Percentiles rank a stretch among this genome's conserved stretches.
Conservation (phyloP, 2,797 vertebrate genomes). For the Diplodus sargus region DNA sequence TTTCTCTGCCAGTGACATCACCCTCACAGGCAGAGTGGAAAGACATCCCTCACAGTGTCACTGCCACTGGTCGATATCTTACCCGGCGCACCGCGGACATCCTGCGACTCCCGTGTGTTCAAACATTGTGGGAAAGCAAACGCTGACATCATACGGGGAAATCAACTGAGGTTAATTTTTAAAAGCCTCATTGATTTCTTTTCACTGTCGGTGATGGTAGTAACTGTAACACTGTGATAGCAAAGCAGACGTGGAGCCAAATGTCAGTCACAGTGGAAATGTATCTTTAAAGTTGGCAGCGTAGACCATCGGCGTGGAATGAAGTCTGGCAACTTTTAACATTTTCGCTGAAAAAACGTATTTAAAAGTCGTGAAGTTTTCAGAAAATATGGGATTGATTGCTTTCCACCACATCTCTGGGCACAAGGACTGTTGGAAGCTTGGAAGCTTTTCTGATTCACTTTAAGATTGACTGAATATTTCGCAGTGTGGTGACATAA, state of each 20-base stretch:
- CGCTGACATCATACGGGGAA: constrained; percentile 22
- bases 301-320: neutral
- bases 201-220: neutral
- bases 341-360: neutral
- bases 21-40: constrained; percentile 38
- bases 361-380: neutral
- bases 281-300: neutral
- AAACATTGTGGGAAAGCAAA: constrained; percentile 52
- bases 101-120: neutral
- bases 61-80: constrained; percentile 29
- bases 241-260: neutral
- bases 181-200: constrained; percentile 7
- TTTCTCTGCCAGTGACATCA: constrained; percentile 53
- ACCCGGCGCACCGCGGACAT: neutral
- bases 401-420: neutral
- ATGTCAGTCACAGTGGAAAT: neutral
- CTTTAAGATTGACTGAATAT: neutral
- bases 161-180: constrained; percentile 28
- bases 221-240: neutral
- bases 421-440: too few species aligned
- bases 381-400: neutral
- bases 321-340: too few species aligned
- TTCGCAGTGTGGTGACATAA: constrained; percentile 20
- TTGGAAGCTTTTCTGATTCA: neutral
- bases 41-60: constrained; percentile 38